Percentiles rank a stretch among this genome's conserved stretches.
Conservation (phyloP, 2,113 vertebrate species). For the Fregata magnificens region DNA sequence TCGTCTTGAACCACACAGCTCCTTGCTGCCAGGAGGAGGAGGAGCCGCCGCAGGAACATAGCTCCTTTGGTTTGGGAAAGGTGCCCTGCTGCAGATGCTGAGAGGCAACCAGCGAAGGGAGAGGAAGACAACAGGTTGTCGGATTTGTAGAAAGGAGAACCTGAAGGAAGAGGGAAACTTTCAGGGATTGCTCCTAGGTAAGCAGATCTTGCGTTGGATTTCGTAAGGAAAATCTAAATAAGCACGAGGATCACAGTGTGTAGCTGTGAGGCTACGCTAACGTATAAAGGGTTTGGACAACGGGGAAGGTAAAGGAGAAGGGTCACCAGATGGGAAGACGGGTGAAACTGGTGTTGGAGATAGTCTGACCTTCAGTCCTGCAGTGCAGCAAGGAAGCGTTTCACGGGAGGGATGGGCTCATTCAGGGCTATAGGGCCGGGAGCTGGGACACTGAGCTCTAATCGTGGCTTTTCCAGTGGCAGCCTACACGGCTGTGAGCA, state of each 20-base stretch:
- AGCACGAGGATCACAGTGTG: background rate
- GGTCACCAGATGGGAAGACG: background rate
- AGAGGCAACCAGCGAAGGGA: background rate
- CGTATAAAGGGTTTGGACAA: background rate
- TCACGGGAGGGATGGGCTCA: background rate
- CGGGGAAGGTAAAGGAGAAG: background rate
- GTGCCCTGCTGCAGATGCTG: too few relatives aligned
- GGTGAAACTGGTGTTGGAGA: background rate
- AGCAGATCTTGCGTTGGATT: background rate
- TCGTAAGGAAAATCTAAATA: background rate
- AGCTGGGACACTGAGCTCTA: background rate
- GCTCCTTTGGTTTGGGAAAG: background rate
- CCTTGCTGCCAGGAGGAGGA: background rate
- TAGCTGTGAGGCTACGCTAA: background rate
- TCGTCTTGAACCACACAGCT: background rate
- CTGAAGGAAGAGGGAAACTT: background rate
- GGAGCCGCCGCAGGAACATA: background rate
- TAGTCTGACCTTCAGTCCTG: background rate
- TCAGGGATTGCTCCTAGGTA: background rate
- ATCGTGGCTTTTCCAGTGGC: background rate
- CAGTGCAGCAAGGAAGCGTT: background rate
- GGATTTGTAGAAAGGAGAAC: background rate
- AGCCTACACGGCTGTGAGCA: rapidly evolving
- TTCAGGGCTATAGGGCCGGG: background rate
- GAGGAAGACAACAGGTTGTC: background rate